A percentile compares a stretch with the other conserved stretches of the same genome.
Evolutionary conservation across 2,888 invertebrate genomes (phyloP).

Genomic region (Crossocerus cetratus): DNA sequence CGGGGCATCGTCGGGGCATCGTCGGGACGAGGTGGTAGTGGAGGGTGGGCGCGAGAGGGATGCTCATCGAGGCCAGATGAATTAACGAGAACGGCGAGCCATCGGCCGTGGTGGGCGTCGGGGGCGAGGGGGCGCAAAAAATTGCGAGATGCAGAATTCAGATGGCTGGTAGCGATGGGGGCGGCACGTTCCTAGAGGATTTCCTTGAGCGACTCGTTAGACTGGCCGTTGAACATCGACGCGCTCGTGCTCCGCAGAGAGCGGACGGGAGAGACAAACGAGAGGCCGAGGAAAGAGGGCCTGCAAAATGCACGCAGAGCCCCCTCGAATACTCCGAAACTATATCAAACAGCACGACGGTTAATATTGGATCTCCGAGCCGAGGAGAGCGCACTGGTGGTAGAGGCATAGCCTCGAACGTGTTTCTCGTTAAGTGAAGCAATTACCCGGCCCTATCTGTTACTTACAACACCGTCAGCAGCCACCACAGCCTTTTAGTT

Average conservation of each 20-base stretch:
- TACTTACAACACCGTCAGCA: conserved; percentile 74
- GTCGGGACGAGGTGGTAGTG: no score
- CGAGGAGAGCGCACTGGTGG: conserved; percentile 41
- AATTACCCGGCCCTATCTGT: conserved; percentile 75
- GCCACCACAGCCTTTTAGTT: conserved; percentile 73
- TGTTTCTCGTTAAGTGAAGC: conserved; percentile 77
- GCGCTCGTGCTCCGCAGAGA: neutral
- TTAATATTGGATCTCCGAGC: conserved; percentile 63
- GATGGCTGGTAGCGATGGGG: conserved; percentile 20
- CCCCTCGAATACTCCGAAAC: conserved; percentile 48
- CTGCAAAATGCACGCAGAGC: conserved; percentile 53
- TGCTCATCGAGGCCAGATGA: no score
- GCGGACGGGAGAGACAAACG: conserved; percentile 31
- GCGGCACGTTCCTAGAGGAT: conserved; percentile 35
- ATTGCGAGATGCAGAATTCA: conserved; percentile 38
- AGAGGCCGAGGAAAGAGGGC: conserved; percentile 47
- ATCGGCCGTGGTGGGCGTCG: neutral
- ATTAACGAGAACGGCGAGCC: conserved; percentile 1
- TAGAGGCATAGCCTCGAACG: conserved; percentile 61
- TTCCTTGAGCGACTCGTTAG: conserved; percentile 48
- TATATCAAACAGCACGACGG: conserved; percentile 67
- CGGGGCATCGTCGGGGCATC: no score
- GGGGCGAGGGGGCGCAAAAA: conserved; percentile 24
- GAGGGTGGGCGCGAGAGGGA: no score
- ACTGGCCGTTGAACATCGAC: conserved; percentile 45